Evolutionary conservation across 2,113 vertebrate species (phyloP).

Genomic region (Puffinus mauretanicus): DNA sequence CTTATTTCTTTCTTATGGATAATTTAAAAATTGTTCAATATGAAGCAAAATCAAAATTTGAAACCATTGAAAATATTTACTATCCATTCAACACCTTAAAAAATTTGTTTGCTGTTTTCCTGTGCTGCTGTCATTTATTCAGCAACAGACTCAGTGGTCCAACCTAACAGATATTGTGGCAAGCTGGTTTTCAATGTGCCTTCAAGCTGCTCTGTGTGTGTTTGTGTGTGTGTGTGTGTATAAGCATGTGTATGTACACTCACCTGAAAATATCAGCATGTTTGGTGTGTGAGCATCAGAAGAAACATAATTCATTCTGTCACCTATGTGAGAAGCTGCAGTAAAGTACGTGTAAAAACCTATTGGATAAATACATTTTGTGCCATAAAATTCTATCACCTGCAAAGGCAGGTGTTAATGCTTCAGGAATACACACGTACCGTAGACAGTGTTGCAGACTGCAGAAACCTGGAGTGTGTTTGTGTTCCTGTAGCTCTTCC

Average conservation of each 20-base stretch:
- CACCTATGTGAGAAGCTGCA: not conserved
- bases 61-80: not conserved
- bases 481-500: not conserved
- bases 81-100: not conserved
- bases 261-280: not conserved
- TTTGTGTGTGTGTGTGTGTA: not conserved
- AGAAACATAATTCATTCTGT: not conserved
- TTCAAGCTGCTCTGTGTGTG: not conserved
- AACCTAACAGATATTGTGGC: not conserved
- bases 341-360: not conserved
- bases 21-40: not conserved
- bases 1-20: not conserved
- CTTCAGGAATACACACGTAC: not conserved
- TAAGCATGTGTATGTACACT: not conserved
- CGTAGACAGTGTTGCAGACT: not conserved
- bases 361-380: not conserved
- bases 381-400: slow-evolving; percentile 10
- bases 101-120: not conserved
- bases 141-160: not conserved
- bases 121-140: not conserved
- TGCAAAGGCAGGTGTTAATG: slow-evolving; percentile 28
- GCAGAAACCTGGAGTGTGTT: not conserved
- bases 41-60: not conserved
- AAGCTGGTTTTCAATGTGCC: not conserved
- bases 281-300: not conserved